These are phyloP conservation scores for Lycophotia porphyrea DNA, from an alignment of 2,888 invertebrate genomes.

Conservation along the genomic window DNA sequence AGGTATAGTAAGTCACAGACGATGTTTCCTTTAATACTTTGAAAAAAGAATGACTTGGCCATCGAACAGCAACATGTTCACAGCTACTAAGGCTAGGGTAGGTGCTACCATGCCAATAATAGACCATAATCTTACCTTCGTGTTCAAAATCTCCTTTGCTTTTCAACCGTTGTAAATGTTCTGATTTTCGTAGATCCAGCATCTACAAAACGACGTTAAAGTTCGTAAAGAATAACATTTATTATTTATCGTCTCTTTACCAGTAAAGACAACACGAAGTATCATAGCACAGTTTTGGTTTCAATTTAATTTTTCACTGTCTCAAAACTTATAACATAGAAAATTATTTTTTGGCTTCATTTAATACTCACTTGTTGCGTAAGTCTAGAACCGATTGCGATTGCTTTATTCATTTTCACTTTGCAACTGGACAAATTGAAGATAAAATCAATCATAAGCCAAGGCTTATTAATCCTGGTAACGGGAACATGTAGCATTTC, in stretches of 20 bases:
- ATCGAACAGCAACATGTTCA: too few species aligned
- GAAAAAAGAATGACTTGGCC: too few species aligned
- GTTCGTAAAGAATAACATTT: neutral
- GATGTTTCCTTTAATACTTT: too few species aligned
- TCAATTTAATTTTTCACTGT: neutral
- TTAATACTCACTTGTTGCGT: slow-evolving; percentile 47
- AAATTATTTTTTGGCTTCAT: neutral
- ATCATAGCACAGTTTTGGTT: too few species aligned
- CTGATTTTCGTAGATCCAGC: slow-evolving; percentile 46
- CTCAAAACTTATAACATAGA: neutral
- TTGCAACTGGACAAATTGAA: slow-evolving; percentile 48
- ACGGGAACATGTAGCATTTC: slow-evolving; percentile 44
- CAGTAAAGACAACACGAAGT: neutral
- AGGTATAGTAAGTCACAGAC: too few species aligned
- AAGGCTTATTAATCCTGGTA: slow-evolving; percentile 28
- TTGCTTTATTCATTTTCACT: slow-evolving; percentile 27
- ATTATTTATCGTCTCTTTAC: neutral
- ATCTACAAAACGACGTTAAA: slow-evolving; percentile 52
- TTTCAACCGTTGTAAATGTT: slow-evolving; percentile 46
- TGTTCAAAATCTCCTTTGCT: slow-evolving; percentile 11
- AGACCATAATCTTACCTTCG: slow-evolving; percentile 14
- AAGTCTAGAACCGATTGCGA: slow-evolving; percentile 23
- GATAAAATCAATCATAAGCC: slow-evolving; percentile 50
- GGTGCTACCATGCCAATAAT: neutral
- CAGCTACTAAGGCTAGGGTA: neutral